Evolutionary conservation across 1,140 invertebrate species (phyloP).

Genomic region (Aphelenchoides avenae): DNA sequence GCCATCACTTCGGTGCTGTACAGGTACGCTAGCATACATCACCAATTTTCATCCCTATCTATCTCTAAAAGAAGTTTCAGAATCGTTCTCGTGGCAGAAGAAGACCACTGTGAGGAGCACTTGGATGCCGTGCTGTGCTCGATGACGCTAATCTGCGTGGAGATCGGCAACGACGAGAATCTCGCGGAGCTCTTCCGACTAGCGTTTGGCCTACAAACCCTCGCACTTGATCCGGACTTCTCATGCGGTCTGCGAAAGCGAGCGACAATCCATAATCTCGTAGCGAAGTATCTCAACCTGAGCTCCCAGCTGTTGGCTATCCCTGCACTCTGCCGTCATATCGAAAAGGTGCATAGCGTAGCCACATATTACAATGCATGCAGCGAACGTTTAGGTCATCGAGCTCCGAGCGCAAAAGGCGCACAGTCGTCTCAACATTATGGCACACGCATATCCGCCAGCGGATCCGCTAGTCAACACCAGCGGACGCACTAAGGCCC

Average conservation of each 20-base stretch:
- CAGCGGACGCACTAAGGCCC: conserved; percentile 19
- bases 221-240: conserved; percentile 36
- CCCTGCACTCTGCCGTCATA: conserved; percentile 51
- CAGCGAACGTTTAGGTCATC: conserved; percentile 31
- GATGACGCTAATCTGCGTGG: conserved; percentile 76
- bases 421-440: conserved; percentile 35
- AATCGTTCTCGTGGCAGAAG: conserved; percentile 34
- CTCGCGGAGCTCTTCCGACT: conserved; percentile 55
- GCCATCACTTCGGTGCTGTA: conserved; percentile 71
- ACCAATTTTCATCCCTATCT: too few species aligned
- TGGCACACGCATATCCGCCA: conserved; percentile 12
- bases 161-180: conserved; percentile 75
- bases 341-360: conserved; percentile 27
- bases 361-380: conserved; percentile 6
- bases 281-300: conserved; percentile 55
- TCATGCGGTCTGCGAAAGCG: conserved; percentile 23
- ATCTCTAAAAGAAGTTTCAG: too few species aligned
- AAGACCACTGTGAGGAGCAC: conserved; percentile 76
- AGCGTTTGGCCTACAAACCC: conserved; percentile 46
- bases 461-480: neutral
- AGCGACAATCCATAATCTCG: conserved; percentile 48
- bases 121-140: conserved; percentile 85
- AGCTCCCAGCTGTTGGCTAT: conserved; percentile 53
- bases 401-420: conserved; percentile 31
- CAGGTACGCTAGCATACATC: too few species aligned